Evolutionary conservation across 2,113 vertebrate genomes (phyloP), one percentile per base, ranked within the genome.

Genomic region (Dendropsophus ebraccatus): DNA sequence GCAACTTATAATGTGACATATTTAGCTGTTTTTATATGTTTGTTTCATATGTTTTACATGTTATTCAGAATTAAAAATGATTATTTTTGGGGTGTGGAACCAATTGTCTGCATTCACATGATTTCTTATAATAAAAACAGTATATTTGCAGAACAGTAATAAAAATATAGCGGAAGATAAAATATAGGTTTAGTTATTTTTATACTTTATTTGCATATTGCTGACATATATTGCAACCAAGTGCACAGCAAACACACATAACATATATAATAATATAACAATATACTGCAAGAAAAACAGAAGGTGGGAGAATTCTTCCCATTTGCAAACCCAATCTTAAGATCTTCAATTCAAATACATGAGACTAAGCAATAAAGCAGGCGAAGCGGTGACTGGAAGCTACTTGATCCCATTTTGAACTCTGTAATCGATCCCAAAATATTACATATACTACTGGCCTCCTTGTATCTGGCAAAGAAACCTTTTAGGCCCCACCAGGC

Each of bases 191-290:
- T 8, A 0, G 65, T 21, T 70, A 70, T 70, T 70, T 70, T 70
- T 70, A 70, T 19, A 23, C 67, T 41, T 41, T 70, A 70, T 70
- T 70, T 70, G 67, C 67, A 70, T 70, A 70, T 37, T 70, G 32
- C 67, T 70, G 67, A 70, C 67, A 70, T 69, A 69, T 70, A 35
- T 41, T 41, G 67, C 67, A 70, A 70, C 13, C 67, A 70, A 35
- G 32, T 70, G 67, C 67, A 21, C 65, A 35, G 21, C 30, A 70
- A 70, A 23, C 32, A 41, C 35, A 23, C 65, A 37, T 65, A 65
- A 28, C 16, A 37, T 35, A 69, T 69, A 69, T 35, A 21, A 70
- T 2, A 70, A 23, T 21, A 70, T 69, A 37, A 69, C 65, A 67
- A 30, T 30, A 14, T 67, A 30, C 25, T 19, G 32, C 62, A 23